Evolutionary conservation across 2,888 invertebrate genomes (phyloP), one percentile per base, ranked within the genome.

Genomic region (Noctua comes): DNA sequence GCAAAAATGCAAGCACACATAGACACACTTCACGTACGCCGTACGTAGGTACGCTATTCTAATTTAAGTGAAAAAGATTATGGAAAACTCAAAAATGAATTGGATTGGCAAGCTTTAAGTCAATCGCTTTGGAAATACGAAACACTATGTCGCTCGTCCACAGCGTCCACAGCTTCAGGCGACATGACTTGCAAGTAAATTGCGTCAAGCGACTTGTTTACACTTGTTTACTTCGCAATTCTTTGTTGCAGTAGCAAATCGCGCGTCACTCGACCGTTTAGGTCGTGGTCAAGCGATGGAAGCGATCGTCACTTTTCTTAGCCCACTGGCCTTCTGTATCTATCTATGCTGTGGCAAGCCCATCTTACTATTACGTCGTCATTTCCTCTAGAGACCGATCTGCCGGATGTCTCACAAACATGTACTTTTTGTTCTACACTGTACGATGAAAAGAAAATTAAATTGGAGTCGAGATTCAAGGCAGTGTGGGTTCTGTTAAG

Each of bases 391-490:
- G 72, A 79, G 62, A 64, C 84, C 68, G 69, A 73, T 84, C 84
- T 68, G 62, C 84, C 83, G 88, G 88, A 88, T 86, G 85, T 87
- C 79, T 79, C 73, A 86, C 73, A 86, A 80, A 79, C 80, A 80
- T 77, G 68, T 76, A 78, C 70, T 82, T 87, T 77, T 82, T 82
- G 80, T 80, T 73, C 27, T 64, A 64, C 62, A 24, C 40, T 73
- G 43, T 71, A 76, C 54, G 66, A 73, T 81, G 72, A 62, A 82
- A 77, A 71, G 69, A 72, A 82, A 82, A 84, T 73, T 79, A 77
- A 84, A 68, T 68, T 75, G 68, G 43, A 79, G 57, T 62, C 73
- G 54, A 70, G 66, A 83, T 80, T 76, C 31, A 40, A 54, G 21
- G 57, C 46, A 1, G 18, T 40, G 13, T 46, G 66, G 82, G 73